These are phyloP conservation scores for Anguilla obscura DNA, from an alignment of 2,797 vertebrate genomes.

Conservation along the genomic window DNA sequence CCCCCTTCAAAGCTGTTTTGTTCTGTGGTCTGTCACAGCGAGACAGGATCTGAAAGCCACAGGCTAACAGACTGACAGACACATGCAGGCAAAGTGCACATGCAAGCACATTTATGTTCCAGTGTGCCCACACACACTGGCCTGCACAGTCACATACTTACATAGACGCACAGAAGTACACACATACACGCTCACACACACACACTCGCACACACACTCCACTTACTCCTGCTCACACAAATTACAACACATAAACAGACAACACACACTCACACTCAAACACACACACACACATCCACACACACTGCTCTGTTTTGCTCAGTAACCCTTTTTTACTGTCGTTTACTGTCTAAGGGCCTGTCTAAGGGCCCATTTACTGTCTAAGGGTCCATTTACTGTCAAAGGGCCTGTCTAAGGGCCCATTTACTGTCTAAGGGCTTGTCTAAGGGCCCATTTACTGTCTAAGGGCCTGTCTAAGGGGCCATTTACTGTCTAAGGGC, in stretches of 20 bases:
- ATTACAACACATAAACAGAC: not conserved
- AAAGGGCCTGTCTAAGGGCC: too few relatives aligned
- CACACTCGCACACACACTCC: not conserved
- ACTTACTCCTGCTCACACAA: not conserved
- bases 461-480: too few relatives aligned
- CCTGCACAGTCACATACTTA: not conserved
- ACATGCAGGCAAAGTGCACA: not conserved
- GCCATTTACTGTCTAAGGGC: too few relatives aligned
- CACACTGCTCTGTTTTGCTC: not conserved
- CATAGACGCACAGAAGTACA: not conserved
- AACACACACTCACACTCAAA: not conserved
- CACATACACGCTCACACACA: not conserved
- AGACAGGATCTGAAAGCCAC: constrained; percentile 12
- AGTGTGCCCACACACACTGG: too few relatives aligned
- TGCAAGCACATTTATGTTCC: not conserved
- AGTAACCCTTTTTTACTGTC: not conserved
- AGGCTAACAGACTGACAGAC: not conserved
- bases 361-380: too few relatives aligned
- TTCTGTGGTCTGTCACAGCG: not conserved
- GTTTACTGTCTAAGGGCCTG: too few relatives aligned
- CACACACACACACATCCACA: not conserved
- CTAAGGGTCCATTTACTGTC: too few relatives aligned
- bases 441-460: too few relatives aligned
- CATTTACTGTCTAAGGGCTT: too few relatives aligned
- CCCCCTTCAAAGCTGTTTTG: not conserved